Evolutionary conservation across 2,113 vertebrate genomes (phyloP).

Genomic region (Malurus elegans): DNA sequence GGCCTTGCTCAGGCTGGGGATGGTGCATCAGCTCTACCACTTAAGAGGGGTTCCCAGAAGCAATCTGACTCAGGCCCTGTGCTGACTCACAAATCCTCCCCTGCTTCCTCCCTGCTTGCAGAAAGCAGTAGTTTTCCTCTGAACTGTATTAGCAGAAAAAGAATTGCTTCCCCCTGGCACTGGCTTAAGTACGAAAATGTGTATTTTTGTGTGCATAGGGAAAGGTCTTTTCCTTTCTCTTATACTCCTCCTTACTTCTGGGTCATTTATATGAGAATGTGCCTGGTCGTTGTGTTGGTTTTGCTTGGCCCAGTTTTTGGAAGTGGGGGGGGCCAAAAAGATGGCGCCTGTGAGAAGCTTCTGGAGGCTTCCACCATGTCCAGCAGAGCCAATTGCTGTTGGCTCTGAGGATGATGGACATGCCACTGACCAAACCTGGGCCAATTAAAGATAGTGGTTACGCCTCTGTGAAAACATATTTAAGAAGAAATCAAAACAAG

Average conservation of each 20-base stretch:
- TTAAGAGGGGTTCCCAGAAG: slow-evolving; percentile 2
- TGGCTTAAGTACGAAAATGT: neutral
- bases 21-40: neutral
- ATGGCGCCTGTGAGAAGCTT: no score
- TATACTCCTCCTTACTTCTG: neutral
- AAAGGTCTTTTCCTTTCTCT: neutral
- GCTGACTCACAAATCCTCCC: slow-evolving; percentile 38
- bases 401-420: no score
- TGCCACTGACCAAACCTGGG: no score
- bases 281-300: no score
- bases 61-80: slow-evolving; percentile 28
- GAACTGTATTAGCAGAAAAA: neutral
- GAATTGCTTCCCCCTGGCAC: neutral
- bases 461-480: no score
- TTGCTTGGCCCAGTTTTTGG: no score
- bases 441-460: no score
- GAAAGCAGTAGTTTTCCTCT: slow-evolving; percentile 9
- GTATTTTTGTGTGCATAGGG: neutral
- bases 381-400: no score
- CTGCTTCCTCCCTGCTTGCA: neutral
- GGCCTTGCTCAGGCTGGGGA: neutral
- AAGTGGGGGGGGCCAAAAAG: no score
- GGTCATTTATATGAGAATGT: neutral
- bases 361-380: no score
- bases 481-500: no score